These are phyloP conservation scores for Rhinolophus sinicus DNA, from an alignment of 2,113 vertebrate species.

Conservation along the genomic window DNA sequence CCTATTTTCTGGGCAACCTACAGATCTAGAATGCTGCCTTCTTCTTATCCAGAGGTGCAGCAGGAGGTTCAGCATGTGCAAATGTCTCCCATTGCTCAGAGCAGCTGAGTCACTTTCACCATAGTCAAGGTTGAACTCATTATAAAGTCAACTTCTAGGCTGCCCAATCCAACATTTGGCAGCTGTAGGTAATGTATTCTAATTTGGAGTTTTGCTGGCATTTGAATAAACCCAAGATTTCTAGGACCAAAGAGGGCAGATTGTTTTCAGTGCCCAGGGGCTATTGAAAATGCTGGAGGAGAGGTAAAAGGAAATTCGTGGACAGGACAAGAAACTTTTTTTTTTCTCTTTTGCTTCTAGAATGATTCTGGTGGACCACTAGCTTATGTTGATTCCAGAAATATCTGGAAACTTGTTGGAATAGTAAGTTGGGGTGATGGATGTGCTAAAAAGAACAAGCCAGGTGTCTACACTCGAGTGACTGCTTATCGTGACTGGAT, in stretches of 20 bases:
- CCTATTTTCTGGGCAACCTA: background rate
- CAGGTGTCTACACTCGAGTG: constrained; percentile 84
- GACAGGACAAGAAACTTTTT: background rate
- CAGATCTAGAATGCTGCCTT: background rate
- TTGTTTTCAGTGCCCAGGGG: background rate
- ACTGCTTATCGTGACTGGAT: constrained; percentile 84
- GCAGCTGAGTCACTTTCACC: background rate
- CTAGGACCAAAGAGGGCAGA: background rate
- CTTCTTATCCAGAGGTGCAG: background rate
- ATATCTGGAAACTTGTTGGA: constrained; percentile 85
- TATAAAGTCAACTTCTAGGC: background rate
- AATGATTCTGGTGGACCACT: constrained; percentile 93
- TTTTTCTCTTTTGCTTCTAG: constrained; percentile 78
- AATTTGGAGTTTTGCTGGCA: background rate
- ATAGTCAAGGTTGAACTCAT: background rate
- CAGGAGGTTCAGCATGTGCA: background rate
- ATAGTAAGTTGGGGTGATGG: constrained; percentile 85
- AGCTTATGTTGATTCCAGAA: constrained; percentile 84
- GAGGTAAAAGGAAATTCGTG: background rate
- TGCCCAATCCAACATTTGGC: background rate
- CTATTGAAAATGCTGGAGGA: background rate
- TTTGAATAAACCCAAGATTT: background rate
- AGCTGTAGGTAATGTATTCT: background rate
- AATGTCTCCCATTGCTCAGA: background rate
- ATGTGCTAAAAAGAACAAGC: constrained; percentile 83